Percentiles rank a stretch among this genome's conserved stretches.
Evolutionary conservation across 2,888 invertebrate species (phyloP).

Genomic region (Linyphia triangularis): DNA sequence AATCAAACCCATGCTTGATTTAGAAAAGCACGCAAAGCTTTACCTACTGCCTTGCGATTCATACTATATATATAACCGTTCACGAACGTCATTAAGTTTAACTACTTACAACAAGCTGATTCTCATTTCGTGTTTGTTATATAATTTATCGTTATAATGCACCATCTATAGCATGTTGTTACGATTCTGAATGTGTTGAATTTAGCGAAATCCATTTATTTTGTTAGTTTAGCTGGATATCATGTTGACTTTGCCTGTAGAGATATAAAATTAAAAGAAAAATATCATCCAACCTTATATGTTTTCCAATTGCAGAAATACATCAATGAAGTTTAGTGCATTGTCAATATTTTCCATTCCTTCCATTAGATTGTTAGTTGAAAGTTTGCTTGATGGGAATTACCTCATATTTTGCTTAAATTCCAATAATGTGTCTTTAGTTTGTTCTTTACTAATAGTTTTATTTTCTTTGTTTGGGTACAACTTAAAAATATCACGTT

Average conservation of each 20-base stretch:
- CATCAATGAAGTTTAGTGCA: slow-evolving; percentile 13
- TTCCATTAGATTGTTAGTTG: too few relatives aligned
- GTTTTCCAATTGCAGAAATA: background rate
- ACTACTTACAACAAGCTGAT: background rate
- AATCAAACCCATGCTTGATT: slow-evolving; percentile 39
- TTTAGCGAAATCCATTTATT: slow-evolving; percentile 4
- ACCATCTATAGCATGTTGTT: slow-evolving; percentile 23
- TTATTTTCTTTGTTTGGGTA: background rate
- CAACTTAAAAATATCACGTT: too few relatives aligned
- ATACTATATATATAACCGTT: slow-evolving; percentile 18
- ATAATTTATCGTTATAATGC: slow-evolving; percentile 43
- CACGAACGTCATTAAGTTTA: slow-evolving; percentile 35
- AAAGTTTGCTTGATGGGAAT: background rate
- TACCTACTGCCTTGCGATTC: background rate
- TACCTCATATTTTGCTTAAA: background rate
- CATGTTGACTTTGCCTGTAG: background rate
- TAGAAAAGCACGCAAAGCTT: background rate
- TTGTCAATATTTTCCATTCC: slow-evolving; percentile 40
- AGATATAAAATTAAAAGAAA: slow-evolving; percentile 25
- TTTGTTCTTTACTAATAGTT: background rate
- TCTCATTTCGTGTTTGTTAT: slow-evolving; percentile 15
- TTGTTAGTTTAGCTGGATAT: slow-evolving; percentile 25
- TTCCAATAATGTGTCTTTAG: background rate
- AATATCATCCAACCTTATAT: slow-evolving; percentile 3
- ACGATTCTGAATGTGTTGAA: slow-evolving; percentile 1